Base-by-base conservation (phyloP, 35 echinoderm and acorn worm genomes). In the Patiria miniata region DNA sequence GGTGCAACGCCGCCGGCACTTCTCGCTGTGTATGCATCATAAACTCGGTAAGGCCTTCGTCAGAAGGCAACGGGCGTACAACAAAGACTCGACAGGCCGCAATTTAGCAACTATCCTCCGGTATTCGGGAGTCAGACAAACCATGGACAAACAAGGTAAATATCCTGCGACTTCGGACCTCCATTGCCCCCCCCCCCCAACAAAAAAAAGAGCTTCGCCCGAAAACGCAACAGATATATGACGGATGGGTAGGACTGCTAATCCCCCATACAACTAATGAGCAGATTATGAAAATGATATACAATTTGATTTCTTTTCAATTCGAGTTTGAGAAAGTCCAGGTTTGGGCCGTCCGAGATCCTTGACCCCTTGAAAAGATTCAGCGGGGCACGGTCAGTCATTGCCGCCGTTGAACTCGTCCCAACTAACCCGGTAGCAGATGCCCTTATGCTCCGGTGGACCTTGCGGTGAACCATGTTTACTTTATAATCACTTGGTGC, bases 301-400 rank as follows among this genome's bases (percentile, higher is more conserved):
- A 73, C 65, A 73, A 36, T 73, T 73, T 73, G 29, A 73, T 73
- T n/a, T 73, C 65, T 73, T 73, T 73, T 73, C 29, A 73, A 73
- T 12, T 2, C 42, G 29, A 32, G 23, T 36, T 34, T 73, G n/a
- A 73, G 1, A 68, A 73, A 73, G 34, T 36, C 19, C 14, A n/a
- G 4, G 42, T 6, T 47, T 47, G 4, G 42, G 42, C 42, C 42
- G 42, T 47, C 42, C 42, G 42, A 47, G 42, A 47, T 47, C 42
- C 42, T 47, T 47, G 42, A 47, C 12, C 42, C 42, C 12, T 47
- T n/a, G n/a, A 47, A 47, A 47, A 47, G 12, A 23, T 73, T 73
- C 34, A 5, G 65, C 65, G 65, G 65, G 65, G 34, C n/a, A 73
- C 26, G 65, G 65, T 23, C 26, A 73, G 65, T 73, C 26, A 73